phyloP scores from a whole-genome alignment of 2,113 vertebrate species.

The Limnothrissa miodon region DNA sequence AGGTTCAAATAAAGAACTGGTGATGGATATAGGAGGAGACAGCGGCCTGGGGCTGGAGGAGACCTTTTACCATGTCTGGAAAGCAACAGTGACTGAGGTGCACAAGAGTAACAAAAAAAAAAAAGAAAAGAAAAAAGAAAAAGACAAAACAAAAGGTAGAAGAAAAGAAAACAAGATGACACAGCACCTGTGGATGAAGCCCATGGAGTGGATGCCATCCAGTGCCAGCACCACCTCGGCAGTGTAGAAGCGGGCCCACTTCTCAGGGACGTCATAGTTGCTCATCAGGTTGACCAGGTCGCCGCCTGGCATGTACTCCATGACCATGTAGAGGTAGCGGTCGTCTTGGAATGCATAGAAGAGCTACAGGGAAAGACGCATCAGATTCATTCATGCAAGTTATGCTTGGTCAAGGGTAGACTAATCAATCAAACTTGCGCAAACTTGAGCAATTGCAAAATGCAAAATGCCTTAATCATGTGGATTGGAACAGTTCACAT shows the following conservation, averaged over 20 bases:
- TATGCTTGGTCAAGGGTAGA: no score
- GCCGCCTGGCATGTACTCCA: conserved; percentile 99
- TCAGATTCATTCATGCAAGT: background rate
- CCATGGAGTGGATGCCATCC: conserved; percentile 98
- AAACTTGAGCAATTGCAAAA: no score
- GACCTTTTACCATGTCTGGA: background rate
- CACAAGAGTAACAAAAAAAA: background rate
- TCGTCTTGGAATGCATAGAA: conserved; percentile 99
- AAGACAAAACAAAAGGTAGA: conserved; percentile 43
- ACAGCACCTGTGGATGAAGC: conserved; percentile 81
- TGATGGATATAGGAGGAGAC: background rate
- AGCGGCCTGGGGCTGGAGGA: background rate
- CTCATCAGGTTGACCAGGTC: conserved; percentile 99
- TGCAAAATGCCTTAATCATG: background rate
- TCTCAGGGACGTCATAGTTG: conserved; percentile 97
- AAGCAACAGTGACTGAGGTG: background rate
- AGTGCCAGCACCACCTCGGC: conserved; percentile 96
- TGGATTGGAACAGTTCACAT: background rate
- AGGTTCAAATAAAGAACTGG: background rate
- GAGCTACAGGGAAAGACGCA: conserved; percentile 67
- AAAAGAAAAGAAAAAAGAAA: background rate
- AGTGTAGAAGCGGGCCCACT: conserved; percentile 98
- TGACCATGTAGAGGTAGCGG: conserved; percentile 96
- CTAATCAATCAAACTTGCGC: no score
- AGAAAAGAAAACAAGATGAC: background rate